Base-by-base conservation (phyloP, 2,797 vertebrate genomes). In the Anguilla megastoma region DNA sequence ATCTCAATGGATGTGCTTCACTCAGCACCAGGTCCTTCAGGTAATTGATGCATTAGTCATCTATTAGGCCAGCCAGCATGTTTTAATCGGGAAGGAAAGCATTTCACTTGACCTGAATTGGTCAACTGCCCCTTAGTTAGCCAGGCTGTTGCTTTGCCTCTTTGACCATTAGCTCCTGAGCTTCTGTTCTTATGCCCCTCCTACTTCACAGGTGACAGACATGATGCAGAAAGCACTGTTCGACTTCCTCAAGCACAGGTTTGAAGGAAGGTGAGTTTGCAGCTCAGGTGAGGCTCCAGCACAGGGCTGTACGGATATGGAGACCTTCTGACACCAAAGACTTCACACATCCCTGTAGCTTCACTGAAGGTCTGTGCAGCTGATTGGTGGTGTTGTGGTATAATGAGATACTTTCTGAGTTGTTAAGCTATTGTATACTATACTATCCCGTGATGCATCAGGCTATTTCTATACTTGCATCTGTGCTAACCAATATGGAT, bases 221-320 rank as follows among this genome's bases (percentile, higher is more conserved):
- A 99, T 99, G 98, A 99, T 99, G 98, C 98, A 99, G 97, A 99
- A 99, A 95, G 98, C 98, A 60, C 97, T 99, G 86, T 99, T 99
- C 86, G 98, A 99, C 94, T 99, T 99, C 94, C 95, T 99, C 90
- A 99, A 99, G 96, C 98, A 99, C 95, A 96, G 97, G 93, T 99
- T 99, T 88, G 98, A 99, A 8, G 98, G 98, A 94, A 97, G 98
- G 98, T 98, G 91, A 95, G 97, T 92, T 52, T 5, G 5, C 0
- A 2, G 56, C 16, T 6, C 8, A 24, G 69, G 71, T 69, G 87
- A 33, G 87, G 88, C 14, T 0, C 10, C 71, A 76, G 71, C 27
- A n/a, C 24, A 27, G 63, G 63, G 63, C 63, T 69, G 56, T 58
- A 58, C 56, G 3, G 2, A 58, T 58, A 2, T 18, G 63, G n/a